A percentile compares a stretch with the other conserved stretches of the same genome.
These are phyloP conservation scores for Orthonyx spaldingii DNA, from an alignment of 2,113 vertebrate species.

Conservation along the genomic window DNA sequence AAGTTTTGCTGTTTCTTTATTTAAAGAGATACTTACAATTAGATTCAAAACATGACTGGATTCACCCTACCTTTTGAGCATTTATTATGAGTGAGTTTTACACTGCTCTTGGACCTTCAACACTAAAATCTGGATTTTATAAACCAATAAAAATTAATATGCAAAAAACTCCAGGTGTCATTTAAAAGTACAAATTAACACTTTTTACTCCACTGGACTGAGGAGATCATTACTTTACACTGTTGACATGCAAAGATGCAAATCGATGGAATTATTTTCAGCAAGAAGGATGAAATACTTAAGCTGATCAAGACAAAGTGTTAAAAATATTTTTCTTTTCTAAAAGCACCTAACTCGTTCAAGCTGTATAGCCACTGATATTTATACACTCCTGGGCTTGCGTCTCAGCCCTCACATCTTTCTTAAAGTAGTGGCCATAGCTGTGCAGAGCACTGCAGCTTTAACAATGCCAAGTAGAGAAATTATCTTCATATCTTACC, in stretches of 20 bases:
- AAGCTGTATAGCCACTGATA: neutral
- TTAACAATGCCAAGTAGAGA: neutral
- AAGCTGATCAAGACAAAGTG: neutral
- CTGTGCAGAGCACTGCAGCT: neutral
- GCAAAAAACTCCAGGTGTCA: neutral
- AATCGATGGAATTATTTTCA: rapidly evolving
- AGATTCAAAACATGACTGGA: neutral
- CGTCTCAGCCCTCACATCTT: neutral
- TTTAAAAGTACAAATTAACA: neutral
- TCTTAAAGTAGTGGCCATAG: neutral
- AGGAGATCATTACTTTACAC: neutral
- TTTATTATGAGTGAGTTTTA: neutral
- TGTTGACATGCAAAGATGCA: neutral
- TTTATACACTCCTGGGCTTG: neutral
- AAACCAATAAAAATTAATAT: neutral
- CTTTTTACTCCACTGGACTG: neutral
- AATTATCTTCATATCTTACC: neutral
- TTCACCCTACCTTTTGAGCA: neutral
- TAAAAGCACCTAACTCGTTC: neutral
- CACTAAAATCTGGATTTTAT: neutral
- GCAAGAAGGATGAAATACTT: neutral
- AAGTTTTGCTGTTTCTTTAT: neutral
- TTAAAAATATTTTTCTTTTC: neutral
- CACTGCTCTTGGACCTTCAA: neutral
- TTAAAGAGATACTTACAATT: neutral